A percentile compares a stretch with the other conserved stretches of the same genome.
Evolutionary conservation across 1,140 invertebrate genomes (phyloP).

Genomic region (Ectropis grisescens): DNA sequence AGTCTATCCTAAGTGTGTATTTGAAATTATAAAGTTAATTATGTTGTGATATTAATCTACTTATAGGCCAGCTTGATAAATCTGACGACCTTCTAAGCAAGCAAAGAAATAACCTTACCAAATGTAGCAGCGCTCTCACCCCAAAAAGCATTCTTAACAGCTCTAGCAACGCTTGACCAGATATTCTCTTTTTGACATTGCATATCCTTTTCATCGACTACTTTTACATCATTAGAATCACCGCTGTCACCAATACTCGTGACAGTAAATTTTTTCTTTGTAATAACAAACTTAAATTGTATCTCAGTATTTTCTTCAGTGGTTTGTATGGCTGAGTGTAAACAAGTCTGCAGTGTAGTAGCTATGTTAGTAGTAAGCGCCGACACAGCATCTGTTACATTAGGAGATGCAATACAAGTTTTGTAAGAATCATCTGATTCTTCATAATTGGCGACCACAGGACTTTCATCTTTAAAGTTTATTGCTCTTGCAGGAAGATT

Average conservation of each 20-base stretch:
- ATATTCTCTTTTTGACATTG: constrained; percentile 60
- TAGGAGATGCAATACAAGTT: constrained; percentile 36
- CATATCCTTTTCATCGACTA: too few relatives aligned
- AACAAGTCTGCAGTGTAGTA: constrained; percentile 49
- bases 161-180: constrained; percentile 49
- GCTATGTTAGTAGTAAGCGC: constrained; percentile 50
- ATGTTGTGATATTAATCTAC: too few relatives aligned
- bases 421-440: constrained; percentile 51
- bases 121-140: constrained; percentile 29
- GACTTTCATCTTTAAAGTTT: constrained; percentile 60
- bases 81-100: too few relatives aligned
- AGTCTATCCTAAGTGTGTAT: too few relatives aligned
- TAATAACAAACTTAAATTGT: constrained; percentile 64
- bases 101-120: constrained; percentile 4
- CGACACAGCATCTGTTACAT: constrained; percentile 37
- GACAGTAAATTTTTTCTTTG: constrained; percentile 54
- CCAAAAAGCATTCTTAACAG: constrained; percentile 58
- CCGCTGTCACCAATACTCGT: constrained; percentile 26
- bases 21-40: too few relatives aligned
- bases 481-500: constrained; percentile 54
- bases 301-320: constrained; percentile 61
- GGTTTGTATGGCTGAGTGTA: constrained; percentile 39
- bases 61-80: too few relatives aligned
- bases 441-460: constrained; percentile 26
- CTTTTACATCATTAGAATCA: too few relatives aligned